Percentiles rank a stretch among this genome's conserved stretches.
Evolutionary conservation across 2,888 invertebrate genomes (phyloP).

Genomic region (Acanthacorydalis orientalis): DNA sequence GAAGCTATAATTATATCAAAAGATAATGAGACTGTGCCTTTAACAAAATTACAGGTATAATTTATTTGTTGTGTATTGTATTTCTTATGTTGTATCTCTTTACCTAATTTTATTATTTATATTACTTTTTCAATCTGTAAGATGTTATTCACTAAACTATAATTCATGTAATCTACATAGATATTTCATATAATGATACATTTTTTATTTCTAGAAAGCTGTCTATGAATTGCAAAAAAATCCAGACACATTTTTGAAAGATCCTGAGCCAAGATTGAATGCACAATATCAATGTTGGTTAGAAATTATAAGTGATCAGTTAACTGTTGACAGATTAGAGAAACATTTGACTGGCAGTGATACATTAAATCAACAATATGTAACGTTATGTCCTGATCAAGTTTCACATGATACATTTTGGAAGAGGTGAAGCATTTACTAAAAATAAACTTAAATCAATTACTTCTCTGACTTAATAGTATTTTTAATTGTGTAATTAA

Average conservation of each 20-base stretch:
- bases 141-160: no score
- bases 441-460: no score
- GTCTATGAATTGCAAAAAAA: slow-evolving; percentile 54
- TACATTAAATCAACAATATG: slow-evolving; percentile 26
- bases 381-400: slow-evolving; percentile 48
- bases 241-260: slow-evolving; percentile 53
- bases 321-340: slow-evolving; percentile 39
- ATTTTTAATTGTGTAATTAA: no score
- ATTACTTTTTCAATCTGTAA: not conserved
- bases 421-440: slow-evolving; percentile 37
- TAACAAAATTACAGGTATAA: slow-evolving; percentile 37
- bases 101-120: no score
- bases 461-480: no score
- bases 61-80: no score
- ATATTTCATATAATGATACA: no score
- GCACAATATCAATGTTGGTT: slow-evolving; percentile 42
- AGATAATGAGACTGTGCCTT: slow-evolving; percentile 43
- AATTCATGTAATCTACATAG: no score
- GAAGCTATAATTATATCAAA: slow-evolving; percentile 50
- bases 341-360: slow-evolving; percentile 39
- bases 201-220: slow-evolving; percentile 34
- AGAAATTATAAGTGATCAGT: slow-evolving; percentile 32
- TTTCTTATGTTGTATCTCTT: no score
- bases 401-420: slow-evolving; percentile 63
- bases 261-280: slow-evolving; percentile 36